Conservation (phyloP, 2,888 invertebrate species). For the Latheticus oryzae region DNA sequence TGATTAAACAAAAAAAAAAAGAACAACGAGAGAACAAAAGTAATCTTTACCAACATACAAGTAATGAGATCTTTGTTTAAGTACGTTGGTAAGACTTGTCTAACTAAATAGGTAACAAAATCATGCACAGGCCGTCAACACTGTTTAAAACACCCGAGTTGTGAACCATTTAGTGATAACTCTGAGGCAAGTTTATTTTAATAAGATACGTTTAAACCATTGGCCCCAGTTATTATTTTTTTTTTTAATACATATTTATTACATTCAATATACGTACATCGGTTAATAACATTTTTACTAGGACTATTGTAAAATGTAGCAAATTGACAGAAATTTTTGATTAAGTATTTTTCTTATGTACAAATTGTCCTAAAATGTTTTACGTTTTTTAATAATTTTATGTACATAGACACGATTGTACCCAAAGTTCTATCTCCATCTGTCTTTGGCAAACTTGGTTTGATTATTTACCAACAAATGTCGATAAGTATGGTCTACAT, state of each 20-base stretch:
- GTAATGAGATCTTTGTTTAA: conserved; percentile 41
- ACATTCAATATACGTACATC: conserved; percentile 41
- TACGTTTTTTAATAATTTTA: conserved; percentile 17
- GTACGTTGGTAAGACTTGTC: conserved; percentile 41
- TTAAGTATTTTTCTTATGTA: conserved; percentile 55
- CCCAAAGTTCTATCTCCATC: conserved; percentile 33
- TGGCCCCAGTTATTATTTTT: conserved; percentile 64
- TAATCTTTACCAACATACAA: conserved; percentile 36
- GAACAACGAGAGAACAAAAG: conserved; percentile 16
- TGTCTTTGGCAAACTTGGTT: conserved; percentile 47
- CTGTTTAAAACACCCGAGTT: conserved; percentile 32
- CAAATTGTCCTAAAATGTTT: conserved; percentile 56
- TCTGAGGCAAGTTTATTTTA: conserved; percentile 61
- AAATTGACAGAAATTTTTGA: conserved; percentile 50
- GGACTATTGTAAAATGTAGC: conserved; percentile 42
- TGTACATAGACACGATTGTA: conserved; percentile 44
- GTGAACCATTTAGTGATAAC: conserved; percentile 37
- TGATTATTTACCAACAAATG: conserved; percentile 36
- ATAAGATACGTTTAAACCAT: conserved; percentile 63
- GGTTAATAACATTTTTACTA: conserved; percentile 39
- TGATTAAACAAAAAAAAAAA: conserved; percentile 32
- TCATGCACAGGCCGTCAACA: conserved; percentile 43
- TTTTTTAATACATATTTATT: conserved; percentile 48
- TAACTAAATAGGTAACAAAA: conserved; percentile 46
- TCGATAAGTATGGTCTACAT: conserved; percentile 36